Evolutionary conservation across 2,888 invertebrate species (phyloP), one percentile per base, ranked within the genome.

Genomic region (Penaeus monodon): DNA sequence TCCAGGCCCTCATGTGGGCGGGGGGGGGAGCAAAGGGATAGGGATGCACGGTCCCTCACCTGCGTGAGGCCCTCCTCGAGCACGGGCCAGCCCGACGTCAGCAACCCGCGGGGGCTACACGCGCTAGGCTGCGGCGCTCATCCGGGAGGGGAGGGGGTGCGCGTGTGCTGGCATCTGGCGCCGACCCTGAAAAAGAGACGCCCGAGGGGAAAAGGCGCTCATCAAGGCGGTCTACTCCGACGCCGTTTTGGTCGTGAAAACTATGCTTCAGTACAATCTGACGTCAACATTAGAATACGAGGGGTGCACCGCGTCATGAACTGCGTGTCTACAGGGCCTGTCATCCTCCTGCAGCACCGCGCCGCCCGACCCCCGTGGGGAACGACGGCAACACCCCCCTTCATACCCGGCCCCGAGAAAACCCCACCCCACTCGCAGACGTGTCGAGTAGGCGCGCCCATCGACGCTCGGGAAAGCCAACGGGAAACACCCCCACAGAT

Each of bases 61-160:
- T 85, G 92, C 88, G 93, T 92, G n/a, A 92, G 92, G 85, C 90
- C 57, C 91, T 95, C 74, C 91, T 95, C 65, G 93, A 93, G 84
- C 92, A 93, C 29, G 94, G 94, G 94, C 94, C 2, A 94, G 94
- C 87, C 92, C 94, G 0, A 94, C 95, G 90, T 93, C 1, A 93
- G 93, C 79, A 95, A 95, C 90, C 92, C 92, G 8, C 93, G n/a
- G 93, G 90, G 95, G 95, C 29, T 95, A 95, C 91, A 94, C 94
- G 0, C 94, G 0, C 90, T 94, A 94, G 91, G 93, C 95, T 27
- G 95, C 95, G 1, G 95, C 95, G 91, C 92, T 95, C 74, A 95
- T 95, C 90, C 95, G 95, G 1, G 94, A 94, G 91, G 93, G 74
- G 92, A 93, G 14, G 93, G 94, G 0, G 94, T 94, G 79, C 92